These are phyloP conservation scores for Pseudomyrmex dendroicus DNA, from an alignment of 1,140 invertebrate species.

Conservation along the genomic window DNA sequence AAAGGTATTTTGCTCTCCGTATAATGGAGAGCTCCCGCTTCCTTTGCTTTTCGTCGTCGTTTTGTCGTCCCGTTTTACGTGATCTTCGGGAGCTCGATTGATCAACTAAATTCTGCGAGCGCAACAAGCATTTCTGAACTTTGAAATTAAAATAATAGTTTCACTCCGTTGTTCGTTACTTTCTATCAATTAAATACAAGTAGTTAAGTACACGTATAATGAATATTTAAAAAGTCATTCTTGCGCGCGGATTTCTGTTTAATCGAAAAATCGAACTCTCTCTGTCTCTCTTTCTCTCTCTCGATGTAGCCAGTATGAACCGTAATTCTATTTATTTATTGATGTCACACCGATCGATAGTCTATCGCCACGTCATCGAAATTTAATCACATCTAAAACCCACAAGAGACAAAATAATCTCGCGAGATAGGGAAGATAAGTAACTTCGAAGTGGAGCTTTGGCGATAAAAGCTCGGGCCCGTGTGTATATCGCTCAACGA, in stretches of 20 bases:
- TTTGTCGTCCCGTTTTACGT: background rate
- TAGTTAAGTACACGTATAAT: background rate
- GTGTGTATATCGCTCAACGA: background rate
- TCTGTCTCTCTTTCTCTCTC: no score
- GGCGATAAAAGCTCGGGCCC: constrained; percentile 1
- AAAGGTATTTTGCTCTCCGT: constrained; percentile 69
- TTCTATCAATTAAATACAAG: no score
- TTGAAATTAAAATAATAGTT: background rate
- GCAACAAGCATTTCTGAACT: background rate
- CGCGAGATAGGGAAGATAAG: background rate
- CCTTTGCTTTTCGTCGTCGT: constrained; percentile 34
- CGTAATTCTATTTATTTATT: no score
- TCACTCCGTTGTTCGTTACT: background rate
- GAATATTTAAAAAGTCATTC: background rate
- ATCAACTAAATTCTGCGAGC: background rate
- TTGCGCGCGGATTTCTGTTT: no score
- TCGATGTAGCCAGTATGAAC: no score
- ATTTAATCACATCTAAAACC: no score
- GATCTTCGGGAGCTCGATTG: constrained; percentile 20
- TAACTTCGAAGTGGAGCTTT: background rate
- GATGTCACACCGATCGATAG: no score
- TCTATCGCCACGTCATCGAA: no score
- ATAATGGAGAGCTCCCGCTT: constrained; percentile 27
- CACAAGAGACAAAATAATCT: background rate
- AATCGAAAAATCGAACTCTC: no score